Conservation (phyloP, 2,797 vertebrate species). For the Acrocephalus scirpaceus region DNA sequence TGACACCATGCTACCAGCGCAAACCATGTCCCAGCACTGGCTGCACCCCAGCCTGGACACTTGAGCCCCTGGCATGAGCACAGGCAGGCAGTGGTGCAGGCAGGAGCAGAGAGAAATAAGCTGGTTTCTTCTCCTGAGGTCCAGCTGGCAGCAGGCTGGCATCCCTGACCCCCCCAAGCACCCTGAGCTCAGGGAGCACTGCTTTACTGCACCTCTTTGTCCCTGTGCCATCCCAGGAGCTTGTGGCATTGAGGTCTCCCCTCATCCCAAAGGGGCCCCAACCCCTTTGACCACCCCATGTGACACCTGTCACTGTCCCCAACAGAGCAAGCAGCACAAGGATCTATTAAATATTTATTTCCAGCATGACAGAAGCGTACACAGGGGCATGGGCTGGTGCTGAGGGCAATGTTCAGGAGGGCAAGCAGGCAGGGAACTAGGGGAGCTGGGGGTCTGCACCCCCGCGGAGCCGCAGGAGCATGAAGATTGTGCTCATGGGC, state of each 20-base stretch:
- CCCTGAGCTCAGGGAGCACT: neutral
- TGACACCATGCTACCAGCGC: neutral
- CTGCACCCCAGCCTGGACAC: neutral
- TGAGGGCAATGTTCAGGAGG: neutral
- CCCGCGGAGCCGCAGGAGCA: slow-evolving; percentile 39
- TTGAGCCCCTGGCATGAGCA: rapidly evolving
- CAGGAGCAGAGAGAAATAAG: neutral
- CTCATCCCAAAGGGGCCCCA: neutral
- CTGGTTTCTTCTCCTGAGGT: neutral
- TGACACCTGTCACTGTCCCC: neutral
- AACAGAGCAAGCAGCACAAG: neutral
- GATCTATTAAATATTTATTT: neutral
- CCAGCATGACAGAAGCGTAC: rapidly evolving
- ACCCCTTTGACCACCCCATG: too few species aligned
- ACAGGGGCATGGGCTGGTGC: neutral
- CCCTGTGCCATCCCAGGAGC: neutral
- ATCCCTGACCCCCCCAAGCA: neutral
- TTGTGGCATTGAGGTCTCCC: neutral
- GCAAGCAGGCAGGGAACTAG: neutral
- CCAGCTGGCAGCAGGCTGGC: neutral
- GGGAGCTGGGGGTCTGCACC: neutral
- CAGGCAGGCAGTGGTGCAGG: neutral
- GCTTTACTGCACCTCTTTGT: neutral
- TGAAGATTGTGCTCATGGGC: neutral
- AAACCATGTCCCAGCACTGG: neutral